phyloP scores from a whole-genome alignment of 1,140 invertebrate species.

The Ridgeia piscesae region DNA sequence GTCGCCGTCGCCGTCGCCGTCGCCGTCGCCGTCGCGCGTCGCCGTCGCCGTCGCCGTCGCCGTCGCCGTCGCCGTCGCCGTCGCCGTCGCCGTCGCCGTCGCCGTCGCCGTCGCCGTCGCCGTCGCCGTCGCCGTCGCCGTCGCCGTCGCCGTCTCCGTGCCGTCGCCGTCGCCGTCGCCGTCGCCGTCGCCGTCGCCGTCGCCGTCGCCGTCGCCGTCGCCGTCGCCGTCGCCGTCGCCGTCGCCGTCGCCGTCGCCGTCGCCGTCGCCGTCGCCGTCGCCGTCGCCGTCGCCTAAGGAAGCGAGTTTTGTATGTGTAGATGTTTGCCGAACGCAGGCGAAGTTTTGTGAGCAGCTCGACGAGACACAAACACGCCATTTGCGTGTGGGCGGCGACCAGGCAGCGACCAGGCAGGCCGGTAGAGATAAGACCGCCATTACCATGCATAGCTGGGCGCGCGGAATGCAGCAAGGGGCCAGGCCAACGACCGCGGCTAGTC shows the following conservation, averaged over 20 bases:
- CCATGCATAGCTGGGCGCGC: neutral
- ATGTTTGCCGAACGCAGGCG: neutral
- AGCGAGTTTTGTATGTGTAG: neutral
- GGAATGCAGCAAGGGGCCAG: neutral
- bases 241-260: neutral
- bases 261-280: neutral
- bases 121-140: neutral
- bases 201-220: neutral
- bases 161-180: constrained; percentile 8
- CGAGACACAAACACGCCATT: neutral
- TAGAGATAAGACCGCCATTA: neutral
- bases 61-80: neutral
- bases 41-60: neutral
- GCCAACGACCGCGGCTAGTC: neutral
- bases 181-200: neutral
- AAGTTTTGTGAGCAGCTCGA: neutral
- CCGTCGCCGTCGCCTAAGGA: neutral
- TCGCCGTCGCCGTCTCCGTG: neutral
- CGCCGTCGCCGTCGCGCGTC: too few relatives aligned
- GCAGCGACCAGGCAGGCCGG: too few relatives aligned
- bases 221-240: neutral
- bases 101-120: neutral
- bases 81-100: neutral
- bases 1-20: neutral
- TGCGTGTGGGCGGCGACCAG: neutral